phyloP scores from a whole-genome alignment of 2,113 vertebrate genomes.

The Malurus elegans region DNA sequence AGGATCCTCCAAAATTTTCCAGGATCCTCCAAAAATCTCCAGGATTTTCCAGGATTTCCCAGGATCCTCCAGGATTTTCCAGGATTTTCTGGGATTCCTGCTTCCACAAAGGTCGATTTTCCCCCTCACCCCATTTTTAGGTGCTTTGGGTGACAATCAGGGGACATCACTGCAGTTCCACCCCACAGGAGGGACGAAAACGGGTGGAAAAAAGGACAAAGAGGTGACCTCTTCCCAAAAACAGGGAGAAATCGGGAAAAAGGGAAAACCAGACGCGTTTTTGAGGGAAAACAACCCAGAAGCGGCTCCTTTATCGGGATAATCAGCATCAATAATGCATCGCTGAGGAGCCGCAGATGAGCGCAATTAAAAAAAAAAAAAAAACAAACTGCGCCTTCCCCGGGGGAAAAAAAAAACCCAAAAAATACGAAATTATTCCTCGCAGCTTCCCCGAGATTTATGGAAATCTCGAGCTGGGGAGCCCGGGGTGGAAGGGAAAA shows the following conservation, averaged over 20 bases:
- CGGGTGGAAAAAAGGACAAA: neutral
- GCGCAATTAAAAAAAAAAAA: conserved; percentile 56
- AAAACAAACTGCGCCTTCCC: conserved; percentile 68
- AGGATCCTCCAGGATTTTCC: neutral
- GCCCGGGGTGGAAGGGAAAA: neutral
- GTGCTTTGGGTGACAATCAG: neutral
- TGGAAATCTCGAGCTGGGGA: conserved; percentile 17
- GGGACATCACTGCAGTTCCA: neutral
- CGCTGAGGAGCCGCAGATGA: conserved; percentile 62
- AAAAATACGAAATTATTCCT: conserved; percentile 54
- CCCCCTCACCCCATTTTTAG: no score
- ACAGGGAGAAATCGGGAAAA: neutral
- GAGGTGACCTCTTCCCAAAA: neutral
- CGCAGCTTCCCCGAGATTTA: conserved; percentile 46
- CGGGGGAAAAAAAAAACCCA: conserved; percentile 6
- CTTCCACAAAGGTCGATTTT: neutral
- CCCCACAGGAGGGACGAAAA: neutral
- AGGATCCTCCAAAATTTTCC: neutral
- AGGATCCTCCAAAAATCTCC: neutral
- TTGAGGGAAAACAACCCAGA: neutral
- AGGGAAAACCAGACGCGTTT: neutral
- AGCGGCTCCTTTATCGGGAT: conserved; percentile 33
- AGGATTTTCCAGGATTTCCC: neutral
- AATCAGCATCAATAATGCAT: conserved; percentile 72
- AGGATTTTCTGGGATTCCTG: neutral